Base-by-base conservation (phyloP, 2,113 vertebrate species). In the Epinephelus fuscoguttatus region DNA sequence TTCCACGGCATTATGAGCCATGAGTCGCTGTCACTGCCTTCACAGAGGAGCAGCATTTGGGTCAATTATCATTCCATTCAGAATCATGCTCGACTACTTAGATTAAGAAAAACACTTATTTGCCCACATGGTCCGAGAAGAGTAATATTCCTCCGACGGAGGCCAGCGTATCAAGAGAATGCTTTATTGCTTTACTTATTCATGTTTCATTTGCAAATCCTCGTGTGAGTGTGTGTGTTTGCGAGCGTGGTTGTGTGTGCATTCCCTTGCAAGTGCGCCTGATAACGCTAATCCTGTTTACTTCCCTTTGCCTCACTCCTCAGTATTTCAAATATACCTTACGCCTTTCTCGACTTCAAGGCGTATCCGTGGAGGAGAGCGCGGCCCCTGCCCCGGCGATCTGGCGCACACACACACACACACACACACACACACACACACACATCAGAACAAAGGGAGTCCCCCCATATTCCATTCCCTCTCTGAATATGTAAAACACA, bases 221-320 rank as follows among this genome's bases (percentile, higher is more conserved):
- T 84, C 17, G 64, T 64, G 81, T 78, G 82, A 85, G 87, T 0
- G 72, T 67, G 3, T 79, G 77, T 33, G 59, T 61, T 37, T 78
- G 69, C 59, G 67, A 55, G 63, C 56, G 56, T 86, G 80, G 70
- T 19, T 52, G 67, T 75, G 85, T 80, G 75, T 37, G 82, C 80
- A 61, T 86, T 91, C 86, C 88, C 75, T 86, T n/a, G 52, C 86
- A 88, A 88, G 75, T 72, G 80, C 75, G 59, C 83, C 81, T 70
- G 94, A 95, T 95, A 94, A 88, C 80, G 30, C 83, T 95, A 95
- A 95, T 95, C 94, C 95, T 94, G 93, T 96, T 96, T 93, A 91
- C 88, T 88, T 80, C 90, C 74, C 87, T 69, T 69, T 23, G 62
- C 83, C 81, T 69, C 80, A 52, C 80, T 75, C 71, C 85, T 84